Evolutionary conservation across 2,888 invertebrate genomes (phyloP), one percentile per base, ranked within the genome.

Genomic region (Lordiphosa andalusiaca): DNA sequence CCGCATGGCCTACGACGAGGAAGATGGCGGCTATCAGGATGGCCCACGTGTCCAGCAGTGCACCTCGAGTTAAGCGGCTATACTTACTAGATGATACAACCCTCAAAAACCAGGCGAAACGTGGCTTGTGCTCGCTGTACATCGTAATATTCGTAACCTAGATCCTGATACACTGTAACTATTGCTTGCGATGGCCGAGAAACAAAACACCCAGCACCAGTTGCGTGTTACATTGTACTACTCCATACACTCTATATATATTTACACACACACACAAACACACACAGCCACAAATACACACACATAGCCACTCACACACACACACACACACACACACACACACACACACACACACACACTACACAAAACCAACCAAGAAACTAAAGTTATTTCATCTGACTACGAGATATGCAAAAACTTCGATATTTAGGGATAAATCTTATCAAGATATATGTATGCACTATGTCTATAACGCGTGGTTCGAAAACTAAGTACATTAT

Each of bases 21-120:
- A 95, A 69, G 96, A 96, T 69, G 93, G 93, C 49, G 93, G 92
- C 38, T 93, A 93, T 19, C 86, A 87, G 52, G 91, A 91, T 49
- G 92, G 93, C 39, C 92, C 93, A 64, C 92, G 93, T 78, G 91
- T 92, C 86, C 93, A 93, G 85, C 95, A 96, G 88, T 96, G 96
- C 90, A 93, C 95, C 83, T 94, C 95, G 66, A 92, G 93, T 90
- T 94, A 93, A 91, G 84, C 86, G 70, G 72, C 54, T 59, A 63
- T 53, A 49, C 67, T 54, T 73, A 51, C 38, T 23, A 37, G 50
- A 35, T 36, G 50, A 59, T 12, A 53, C 48, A 63, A 50, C 64
- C 49, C 39, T 50, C 42, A 60, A 49, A 23, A 42, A 41, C 9
- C 12, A 33, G 13, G 16, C 36, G 35, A 33, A 12, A 7, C 33